Base-by-base conservation (phyloP, 2,113 vertebrate species). In the Hippocampus abdominalis region DNA sequence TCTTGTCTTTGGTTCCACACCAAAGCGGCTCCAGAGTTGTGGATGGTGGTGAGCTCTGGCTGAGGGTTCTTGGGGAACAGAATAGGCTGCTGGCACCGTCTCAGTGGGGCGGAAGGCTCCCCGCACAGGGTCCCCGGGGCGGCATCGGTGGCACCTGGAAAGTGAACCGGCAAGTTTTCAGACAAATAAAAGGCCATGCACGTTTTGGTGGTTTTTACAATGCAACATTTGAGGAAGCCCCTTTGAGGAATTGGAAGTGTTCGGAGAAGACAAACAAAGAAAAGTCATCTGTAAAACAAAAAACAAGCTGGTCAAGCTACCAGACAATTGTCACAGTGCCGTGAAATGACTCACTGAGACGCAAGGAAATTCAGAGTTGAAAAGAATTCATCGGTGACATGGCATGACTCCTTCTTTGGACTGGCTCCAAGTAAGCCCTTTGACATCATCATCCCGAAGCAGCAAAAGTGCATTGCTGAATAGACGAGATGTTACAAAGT, bases 81-180 rank as follows among this genome's bases (percentile, higher is more conserved):
- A 32, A 90, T 85, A 21, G 91, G 87, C 77, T 92, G 91, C 85
- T 86, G 89, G 85, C 90, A 91, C 29, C 92, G 86, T 75, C 92
- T 92, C 54, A 93, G 85, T 3, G 92, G 92, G 77, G 92, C 91
- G 0, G 92, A 93, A 6, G 88, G 88, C 73, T 93, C 92, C 0
- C 92, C 92, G 27, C 92, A 93, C 68, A 93, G 78, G 64, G 92
- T 90, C 29, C 92, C 92, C 32, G 76, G 74, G 0, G 92, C 83
- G 0, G 83, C 68, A 18, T 60, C 57, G 0, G 3, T 18, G 8
- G 91, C 92, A 40, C 70, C 92, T 93, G 82, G 51, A 3, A 23
- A 54, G n/a, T n/a, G 8, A 54, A 54, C 51, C 21, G 8, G 8
- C 8, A 53, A 53, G 51, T n/a, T 8, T n/a, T 53, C 21, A 53